Evolutionary conservation across 2,113 vertebrate genomes (phyloP), one percentile per base, ranked within the genome.

Genomic region (Cichladusa arquata): DNA sequence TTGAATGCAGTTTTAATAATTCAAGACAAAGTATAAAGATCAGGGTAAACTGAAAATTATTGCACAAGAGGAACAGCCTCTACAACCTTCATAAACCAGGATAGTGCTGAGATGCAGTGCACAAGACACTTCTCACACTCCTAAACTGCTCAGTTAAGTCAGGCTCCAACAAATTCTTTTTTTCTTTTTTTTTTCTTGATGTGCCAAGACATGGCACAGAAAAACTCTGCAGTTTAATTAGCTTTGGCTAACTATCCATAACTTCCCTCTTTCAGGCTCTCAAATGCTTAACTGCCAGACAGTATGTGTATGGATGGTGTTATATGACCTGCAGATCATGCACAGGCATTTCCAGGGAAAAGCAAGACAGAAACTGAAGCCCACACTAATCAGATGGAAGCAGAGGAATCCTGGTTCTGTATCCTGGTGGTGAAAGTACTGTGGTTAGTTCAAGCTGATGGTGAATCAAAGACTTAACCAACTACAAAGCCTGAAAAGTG

Each of bases 51-150:
- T n/a, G 33, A 77, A 86, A 16, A 70, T 40, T 72, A n/a, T 24
- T 74, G 25, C 44, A 14, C 23, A 38, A 17, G 17, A 64, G 25
- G 12, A 77, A 58, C 17, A 77, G 18, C 38, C 22, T 86, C 47
- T 50, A 33, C 12, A 80, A 58, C 12, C 42, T 50, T 77, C 60
- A 65, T 19, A 88, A 70, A 54, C 23, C 29, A 33, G 18, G 24
- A 40, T 0, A 80, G 16, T 12, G 18, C 56, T 0, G 0, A 74
- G 67, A 67, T 12, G 40, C 14, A 78, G 19, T 5, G 9, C 19
- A 33, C 1, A 4, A 42, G 62, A 51, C 8, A 29, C 2, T 1
- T 9, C 18, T 54, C 26, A 34, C 0, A 1, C 14, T 84, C 44
- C n/a, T 31, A 0, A 86, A 58, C 26, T 7, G 19, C 18, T 54